A percentile compares a stretch with the other conserved stretches of the same genome.
phyloP scores from a whole-genome alignment of 2,113 vertebrate species.

The Phodopus roborovskii region DNA sequence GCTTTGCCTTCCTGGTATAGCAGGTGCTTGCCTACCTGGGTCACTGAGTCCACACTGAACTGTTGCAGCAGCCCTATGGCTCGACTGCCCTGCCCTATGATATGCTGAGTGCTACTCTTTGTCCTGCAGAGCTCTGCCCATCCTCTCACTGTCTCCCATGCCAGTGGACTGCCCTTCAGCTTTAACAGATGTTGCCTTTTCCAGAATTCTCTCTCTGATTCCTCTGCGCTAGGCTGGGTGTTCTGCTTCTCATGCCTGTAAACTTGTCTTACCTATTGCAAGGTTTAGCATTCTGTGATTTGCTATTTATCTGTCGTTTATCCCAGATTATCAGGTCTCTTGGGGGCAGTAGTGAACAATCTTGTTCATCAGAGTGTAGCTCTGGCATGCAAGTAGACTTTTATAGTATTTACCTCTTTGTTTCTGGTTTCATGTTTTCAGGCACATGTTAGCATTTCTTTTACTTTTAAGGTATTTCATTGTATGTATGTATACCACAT shows the following conservation, averaged over 20 bases:
- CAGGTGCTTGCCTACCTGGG: not conserved
- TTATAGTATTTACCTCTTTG: not conserved
- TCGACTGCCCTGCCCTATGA: not conserved
- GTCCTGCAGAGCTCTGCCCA: not conserved
- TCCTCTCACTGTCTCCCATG: not conserved
- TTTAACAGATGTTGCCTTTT: constrained; percentile 3
- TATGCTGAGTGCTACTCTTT: not conserved
- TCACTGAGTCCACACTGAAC: not conserved
- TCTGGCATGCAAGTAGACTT: not conserved
- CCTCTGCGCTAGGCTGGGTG: not conserved
- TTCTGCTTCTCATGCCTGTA: not conserved
- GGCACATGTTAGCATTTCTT: not conserved
- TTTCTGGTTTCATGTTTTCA: not conserved
- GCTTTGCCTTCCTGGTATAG: not conserved
- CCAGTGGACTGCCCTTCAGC: not conserved
- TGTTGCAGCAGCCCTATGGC: not conserved
- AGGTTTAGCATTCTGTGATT: not conserved
- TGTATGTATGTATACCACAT: not conserved
- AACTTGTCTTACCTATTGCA: constrained; percentile 2
- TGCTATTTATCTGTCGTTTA: not conserved
- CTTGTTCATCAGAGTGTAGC: not conserved
- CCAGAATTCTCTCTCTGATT: not conserved
- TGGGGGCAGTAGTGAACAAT: not conserved
- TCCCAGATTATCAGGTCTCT: not conserved
- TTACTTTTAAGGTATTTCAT: not conserved